A percentile compares a stretch with the other conserved stretches of the same genome.
Evolutionary conservation across 1,140 invertebrate species (phyloP).

Genomic region (Dufourea novaeangliae): DNA sequence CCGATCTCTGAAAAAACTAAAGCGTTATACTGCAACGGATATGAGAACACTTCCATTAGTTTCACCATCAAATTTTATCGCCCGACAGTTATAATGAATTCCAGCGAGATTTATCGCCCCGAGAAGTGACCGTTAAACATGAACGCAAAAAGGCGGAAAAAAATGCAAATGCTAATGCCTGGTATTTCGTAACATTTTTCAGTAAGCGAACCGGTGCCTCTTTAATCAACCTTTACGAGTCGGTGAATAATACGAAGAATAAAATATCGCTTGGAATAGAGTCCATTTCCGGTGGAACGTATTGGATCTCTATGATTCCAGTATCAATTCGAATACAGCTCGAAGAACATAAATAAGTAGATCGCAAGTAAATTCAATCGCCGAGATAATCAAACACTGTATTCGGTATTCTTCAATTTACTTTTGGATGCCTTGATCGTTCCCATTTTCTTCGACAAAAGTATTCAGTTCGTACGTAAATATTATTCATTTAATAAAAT

Average conservation of each 20-base stretch:
- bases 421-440: too few relatives aligned
- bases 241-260: not conserved
- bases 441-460: too few relatives aligned
- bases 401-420: too few relatives aligned
- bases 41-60: not conserved
- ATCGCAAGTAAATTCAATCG: not conserved
- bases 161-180: conserved; percentile 10
- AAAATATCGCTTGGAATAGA: conserved; percentile 1
- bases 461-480: too few relatives aligned
- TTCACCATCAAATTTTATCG: conserved; percentile 26
- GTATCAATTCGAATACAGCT: too few relatives aligned
- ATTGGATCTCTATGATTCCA: too few relatives aligned
- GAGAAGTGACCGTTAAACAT: conserved; percentile 25
- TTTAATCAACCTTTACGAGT: not conserved
- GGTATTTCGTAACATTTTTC: conserved; percentile 15
- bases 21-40: not conserved
- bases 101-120: conserved; percentile 19
- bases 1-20: not conserved
- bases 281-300: not conserved
- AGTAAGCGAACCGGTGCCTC: conserved; percentile 7
- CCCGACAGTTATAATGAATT: conserved; percentile 28
- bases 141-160: not conserved
- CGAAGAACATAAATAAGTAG: not conserved
- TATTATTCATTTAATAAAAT: too few relatives aligned
- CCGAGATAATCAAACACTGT: too few relatives aligned